A percentile compares a stretch with the other conserved stretches of the same genome.
Conservation (phyloP, 2,888 invertebrate species). For the Pseudococcus viburni region DNA sequence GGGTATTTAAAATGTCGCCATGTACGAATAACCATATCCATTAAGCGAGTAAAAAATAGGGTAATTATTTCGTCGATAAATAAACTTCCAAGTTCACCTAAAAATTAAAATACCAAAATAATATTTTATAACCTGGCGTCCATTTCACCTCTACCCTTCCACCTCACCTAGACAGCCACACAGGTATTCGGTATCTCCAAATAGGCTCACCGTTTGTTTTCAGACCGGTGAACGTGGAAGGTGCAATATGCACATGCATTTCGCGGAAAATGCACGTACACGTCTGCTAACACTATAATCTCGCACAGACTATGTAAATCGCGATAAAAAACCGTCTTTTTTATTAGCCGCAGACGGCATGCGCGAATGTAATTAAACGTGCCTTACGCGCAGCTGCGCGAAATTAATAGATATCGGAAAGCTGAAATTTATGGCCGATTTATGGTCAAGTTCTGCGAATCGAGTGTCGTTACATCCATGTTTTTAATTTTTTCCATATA, state of each 20-base stretch:
- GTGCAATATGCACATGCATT: background rate
- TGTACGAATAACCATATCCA: background rate
- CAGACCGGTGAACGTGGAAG: background rate
- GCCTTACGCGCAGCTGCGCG: constrained; percentile 63
- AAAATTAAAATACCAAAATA: background rate
- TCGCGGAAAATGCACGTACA: constrained; percentile 7
- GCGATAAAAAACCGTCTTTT: constrained; percentile 46
- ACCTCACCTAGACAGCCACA: background rate
- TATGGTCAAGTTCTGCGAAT: constrained; percentile 63
- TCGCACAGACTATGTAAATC: constrained; percentile 46
- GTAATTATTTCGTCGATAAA: background rate
- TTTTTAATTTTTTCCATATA: background rate
- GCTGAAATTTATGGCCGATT: constrained; percentile 63
- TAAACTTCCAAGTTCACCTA: background rate
- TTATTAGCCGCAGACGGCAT: constrained; percentile 63
- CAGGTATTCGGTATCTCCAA: background rate
- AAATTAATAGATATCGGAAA: constrained; percentile 64
- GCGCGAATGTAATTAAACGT: constrained; percentile 64
- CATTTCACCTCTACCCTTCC: background rate
- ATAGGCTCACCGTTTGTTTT: background rate
- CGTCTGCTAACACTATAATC: background rate
- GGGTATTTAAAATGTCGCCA: background rate
- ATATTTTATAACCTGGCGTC: background rate
- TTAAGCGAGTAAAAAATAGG: background rate
- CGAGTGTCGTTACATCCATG: constrained; percentile 10